phyloP scores from a whole-genome alignment of 2,888 invertebrate genomes.

The Parochlus steinenii region DNA sequence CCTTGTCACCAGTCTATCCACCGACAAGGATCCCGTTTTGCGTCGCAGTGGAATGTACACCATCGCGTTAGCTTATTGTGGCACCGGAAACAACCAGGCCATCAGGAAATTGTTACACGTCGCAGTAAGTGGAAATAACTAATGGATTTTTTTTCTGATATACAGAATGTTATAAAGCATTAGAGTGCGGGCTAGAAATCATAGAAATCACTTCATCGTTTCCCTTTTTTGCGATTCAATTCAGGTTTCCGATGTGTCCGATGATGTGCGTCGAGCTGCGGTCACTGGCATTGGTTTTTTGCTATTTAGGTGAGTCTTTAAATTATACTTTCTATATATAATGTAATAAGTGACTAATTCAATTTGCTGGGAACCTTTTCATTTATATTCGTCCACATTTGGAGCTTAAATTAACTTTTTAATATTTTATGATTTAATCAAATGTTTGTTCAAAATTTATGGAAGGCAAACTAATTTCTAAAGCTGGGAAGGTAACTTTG shows the following conservation, averaged over 20 bases:
- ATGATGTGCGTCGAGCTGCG: conserved; percentile 95
- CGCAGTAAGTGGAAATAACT: conserved; percentile 47
- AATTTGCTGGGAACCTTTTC: not conserved
- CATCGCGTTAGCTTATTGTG: conserved; percentile 95
- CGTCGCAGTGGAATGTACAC: conserved; percentile 96
- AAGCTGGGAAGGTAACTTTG: no score
- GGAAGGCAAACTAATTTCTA: no score
- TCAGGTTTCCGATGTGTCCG: conserved; percentile 86
- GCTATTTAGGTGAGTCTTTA: conserved; percentile 56
- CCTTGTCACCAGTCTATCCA: conserved; percentile 70
- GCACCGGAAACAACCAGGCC: conserved; percentile 93
- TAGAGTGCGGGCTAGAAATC: no score
- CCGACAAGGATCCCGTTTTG: conserved; percentile 89
- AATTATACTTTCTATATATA: conserved; percentile 11
- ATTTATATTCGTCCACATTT: no score
- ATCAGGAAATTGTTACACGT: conserved; percentile 88
- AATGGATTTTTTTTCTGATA: not conserved
- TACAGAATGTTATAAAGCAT: not conserved
- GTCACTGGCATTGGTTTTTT: conserved; percentile 98
- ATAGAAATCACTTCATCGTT: no score
- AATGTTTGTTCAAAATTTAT: no score
- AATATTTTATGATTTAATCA: no score
- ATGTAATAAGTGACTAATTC: no score
- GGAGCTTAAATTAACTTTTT: no score
- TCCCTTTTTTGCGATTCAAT: no score